phyloP scores from a whole-genome alignment of 2,888 invertebrate species.

The Dioctria rufipes region DNA sequence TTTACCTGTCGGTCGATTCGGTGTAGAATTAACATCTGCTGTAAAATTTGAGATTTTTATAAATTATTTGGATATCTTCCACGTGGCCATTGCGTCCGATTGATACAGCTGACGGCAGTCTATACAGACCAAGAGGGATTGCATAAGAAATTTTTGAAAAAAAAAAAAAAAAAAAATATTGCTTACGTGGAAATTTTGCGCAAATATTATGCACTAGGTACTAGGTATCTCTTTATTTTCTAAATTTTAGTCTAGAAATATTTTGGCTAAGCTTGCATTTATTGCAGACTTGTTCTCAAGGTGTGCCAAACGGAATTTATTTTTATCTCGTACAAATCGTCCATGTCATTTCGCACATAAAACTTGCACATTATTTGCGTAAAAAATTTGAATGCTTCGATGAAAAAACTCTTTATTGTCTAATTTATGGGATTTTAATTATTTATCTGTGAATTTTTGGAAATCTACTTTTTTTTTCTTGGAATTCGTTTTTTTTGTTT shows the following conservation, averaged over 20 bases:
- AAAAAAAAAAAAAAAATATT: not conserved
- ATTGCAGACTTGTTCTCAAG: slow-evolving; percentile 22
- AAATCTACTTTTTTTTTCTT: too few relatives aligned
- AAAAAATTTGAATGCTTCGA: too few relatives aligned
- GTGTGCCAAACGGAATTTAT: slow-evolving; percentile 30
- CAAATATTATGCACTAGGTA: not conserved
- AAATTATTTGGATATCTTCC: too few relatives aligned
- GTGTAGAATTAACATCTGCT: slow-evolving; percentile 15
- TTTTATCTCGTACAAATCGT: slow-evolving; percentile 27
- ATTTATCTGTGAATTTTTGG: too few relatives aligned
- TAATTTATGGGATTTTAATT: too few relatives aligned
- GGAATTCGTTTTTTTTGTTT: too few relatives aligned
- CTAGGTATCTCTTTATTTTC: too few relatives aligned
- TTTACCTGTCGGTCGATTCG: not conserved
- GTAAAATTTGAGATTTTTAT: not conserved
- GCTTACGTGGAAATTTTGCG: slow-evolving; percentile 30
- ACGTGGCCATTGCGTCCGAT: too few relatives aligned
- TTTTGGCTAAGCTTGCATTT: not conserved
- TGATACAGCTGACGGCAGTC: not conserved
- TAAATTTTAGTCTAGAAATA: not conserved
- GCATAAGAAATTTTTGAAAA: slow-evolving; percentile 15
- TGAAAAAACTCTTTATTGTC: too few relatives aligned
- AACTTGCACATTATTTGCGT: too few relatives aligned
- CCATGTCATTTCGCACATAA: not conserved
- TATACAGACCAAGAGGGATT: slow-evolving; percentile 2